phyloP scores from a whole-genome alignment of 1,140 invertebrate species.

The Trichonephila inaurata region DNA sequence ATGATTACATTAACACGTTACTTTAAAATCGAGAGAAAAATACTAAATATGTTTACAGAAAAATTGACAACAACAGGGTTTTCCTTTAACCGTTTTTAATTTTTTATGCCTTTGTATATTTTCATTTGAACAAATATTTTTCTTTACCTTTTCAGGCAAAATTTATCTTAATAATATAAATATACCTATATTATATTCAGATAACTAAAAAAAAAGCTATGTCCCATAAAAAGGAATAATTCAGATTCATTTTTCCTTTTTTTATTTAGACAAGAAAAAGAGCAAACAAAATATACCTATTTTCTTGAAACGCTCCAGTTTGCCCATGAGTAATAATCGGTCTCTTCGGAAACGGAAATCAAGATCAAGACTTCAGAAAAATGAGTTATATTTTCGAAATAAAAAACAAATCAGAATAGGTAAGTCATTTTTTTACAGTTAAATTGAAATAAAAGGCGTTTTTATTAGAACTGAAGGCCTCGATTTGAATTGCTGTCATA shows the following conservation, averaged over 20 bases:
- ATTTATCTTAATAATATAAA: background rate
- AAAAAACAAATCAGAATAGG: background rate
- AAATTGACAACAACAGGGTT: no score
- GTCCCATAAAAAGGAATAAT: background rate
- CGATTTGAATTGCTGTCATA: no score
- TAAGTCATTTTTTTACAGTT: background rate
- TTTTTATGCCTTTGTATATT: no score
- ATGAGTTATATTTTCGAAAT: background rate
- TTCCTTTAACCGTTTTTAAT: no score
- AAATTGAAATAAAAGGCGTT: no score
- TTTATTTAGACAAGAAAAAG: background rate
- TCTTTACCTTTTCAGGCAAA: background rate
- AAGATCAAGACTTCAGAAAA: background rate
- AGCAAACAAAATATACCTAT: background rate
- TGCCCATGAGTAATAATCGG: background rate
- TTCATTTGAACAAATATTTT: no score
- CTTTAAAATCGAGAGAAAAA: no score
- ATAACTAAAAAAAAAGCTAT: background rate
- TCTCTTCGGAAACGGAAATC: background rate
- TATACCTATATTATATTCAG: background rate
- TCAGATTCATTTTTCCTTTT: background rate
- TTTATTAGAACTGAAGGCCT: no score
- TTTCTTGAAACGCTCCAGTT: slow-evolving; percentile 8
- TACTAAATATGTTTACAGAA: no score
- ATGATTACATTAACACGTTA: no score